Percentiles rank a stretch among this genome's conserved stretches.
Conservation (phyloP, 2,888 invertebrate species). For the Oconnorella tubifera region DNA sequence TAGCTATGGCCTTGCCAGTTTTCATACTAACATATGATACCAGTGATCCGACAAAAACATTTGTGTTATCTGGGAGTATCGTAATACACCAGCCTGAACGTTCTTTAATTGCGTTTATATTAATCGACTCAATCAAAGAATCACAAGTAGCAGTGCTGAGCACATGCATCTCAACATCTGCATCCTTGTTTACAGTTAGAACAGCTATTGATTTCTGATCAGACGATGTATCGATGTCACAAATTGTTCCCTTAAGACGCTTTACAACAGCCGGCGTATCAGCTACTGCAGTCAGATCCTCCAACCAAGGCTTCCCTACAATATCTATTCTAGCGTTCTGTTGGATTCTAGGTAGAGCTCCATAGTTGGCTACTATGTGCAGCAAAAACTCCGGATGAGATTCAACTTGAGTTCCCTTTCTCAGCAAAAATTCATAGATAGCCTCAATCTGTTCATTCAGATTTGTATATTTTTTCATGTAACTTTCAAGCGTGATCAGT, state of each 20-base stretch:
- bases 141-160: conserved; percentile 23
- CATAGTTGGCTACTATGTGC: conserved; percentile 33
- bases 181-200: conserved; percentile 24
- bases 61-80: conserved; percentile 27
- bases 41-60: conserved; percentile 33
- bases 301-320: conserved; percentile 28
- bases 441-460: conserved; percentile 26
- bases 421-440: conserved; percentile 25
- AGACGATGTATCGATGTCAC: conserved; percentile 26
- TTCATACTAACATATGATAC: conserved; percentile 23
- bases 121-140: conserved; percentile 16
- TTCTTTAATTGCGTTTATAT: conserved; percentile 27
- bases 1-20: conserved; percentile 22
- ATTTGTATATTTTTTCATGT: conserved; percentile 33
- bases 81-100: conserved; percentile 22
- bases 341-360: conserved; percentile 22
- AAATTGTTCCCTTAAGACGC: conserved; percentile 19
- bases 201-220: conserved; percentile 31
- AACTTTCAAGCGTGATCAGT: conserved; percentile 23
- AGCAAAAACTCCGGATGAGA: conserved; percentile 24
- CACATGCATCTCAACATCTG: conserved; percentile 21
- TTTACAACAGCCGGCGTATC: conserved; percentile 22
- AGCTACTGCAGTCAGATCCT: conserved; percentile 29
- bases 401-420: conserved; percentile 19
- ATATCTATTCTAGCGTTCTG: conserved; percentile 29